Evolutionary conservation across 2,113 vertebrate genomes (phyloP), one percentile per base, ranked within the genome.

Genomic region (Raja brachyura): DNA sequence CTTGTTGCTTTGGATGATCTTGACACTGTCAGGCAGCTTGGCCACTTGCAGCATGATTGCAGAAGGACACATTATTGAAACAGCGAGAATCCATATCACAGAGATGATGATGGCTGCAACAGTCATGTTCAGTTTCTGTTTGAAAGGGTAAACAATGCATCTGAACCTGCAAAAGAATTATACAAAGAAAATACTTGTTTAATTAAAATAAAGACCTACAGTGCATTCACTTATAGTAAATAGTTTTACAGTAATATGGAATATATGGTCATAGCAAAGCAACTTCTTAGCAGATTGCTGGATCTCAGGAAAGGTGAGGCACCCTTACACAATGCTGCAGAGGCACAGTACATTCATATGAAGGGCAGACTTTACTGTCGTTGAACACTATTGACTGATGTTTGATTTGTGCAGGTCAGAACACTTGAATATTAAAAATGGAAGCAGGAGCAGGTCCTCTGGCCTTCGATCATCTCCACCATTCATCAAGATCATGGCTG

Each of bases 21-120:
- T 96, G 90, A 98, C 96, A 74, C 93, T 96, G 93, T 97, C 97
- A 73, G 28, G 70, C 95, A 98, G 97, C 94, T 98, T 97, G 86
- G 95, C 96, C 54, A 98, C 97, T 56, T 97, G 97, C 68, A 98
- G 96, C 98, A 98, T 99, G 39, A 98, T 95, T 0, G 97, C 98
- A 0, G 97, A 98, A 0, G 98, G 98, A 94, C 97, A 98, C 97
- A 97, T 98, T 81, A 98, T 98, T 61, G 96, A 94, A 0, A 98
- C 16, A 0, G 98, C 98, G 95, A 99, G 95, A 2, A 97, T 94
- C 98, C 98, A 99, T 95, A 99, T 98, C 54, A 97, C 93, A 0
- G 94, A 94, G 3, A 99, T 95, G 48, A 97, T 96, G 78, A 97
- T 13, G 0, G 96, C 94, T 0, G 98, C 97, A 0, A 96, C 96